Evolutionary conservation across 2,888 invertebrate species (phyloP).

Genomic region (Yponomeuta plumbellus): DNA sequence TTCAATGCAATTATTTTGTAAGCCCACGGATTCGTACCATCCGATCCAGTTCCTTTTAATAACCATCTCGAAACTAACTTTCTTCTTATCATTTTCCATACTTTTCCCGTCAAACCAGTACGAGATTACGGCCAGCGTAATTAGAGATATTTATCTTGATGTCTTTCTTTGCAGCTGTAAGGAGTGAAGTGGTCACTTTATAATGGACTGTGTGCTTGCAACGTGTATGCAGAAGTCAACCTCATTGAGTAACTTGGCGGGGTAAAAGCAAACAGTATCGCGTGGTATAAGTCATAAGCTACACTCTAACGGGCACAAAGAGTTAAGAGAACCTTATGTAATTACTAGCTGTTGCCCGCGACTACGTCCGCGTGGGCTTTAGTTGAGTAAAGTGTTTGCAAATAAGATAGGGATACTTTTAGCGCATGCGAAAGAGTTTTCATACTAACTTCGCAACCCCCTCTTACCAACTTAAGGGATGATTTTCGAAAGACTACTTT

Average conservation of each 20-base stretch:
- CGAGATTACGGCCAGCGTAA: background rate
- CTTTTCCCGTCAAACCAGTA: constrained; percentile 21
- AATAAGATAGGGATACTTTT: too few species aligned
- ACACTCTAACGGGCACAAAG: too few species aligned
- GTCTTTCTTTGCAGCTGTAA: background rate
- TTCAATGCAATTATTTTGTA: background rate
- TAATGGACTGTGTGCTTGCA: background rate
- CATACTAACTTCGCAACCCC: too few species aligned
- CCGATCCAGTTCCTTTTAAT: constrained; percentile 6
- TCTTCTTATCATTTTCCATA: constrained; percentile 18
- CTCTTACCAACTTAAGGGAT: too few species aligned
- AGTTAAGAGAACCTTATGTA: too few species aligned
- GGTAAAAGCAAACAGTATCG: background rate
- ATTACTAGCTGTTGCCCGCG: too few species aligned
- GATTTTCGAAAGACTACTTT: too few species aligned
- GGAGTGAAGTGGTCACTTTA: background rate
- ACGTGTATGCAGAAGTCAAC: background rate
- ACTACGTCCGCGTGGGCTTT: too few species aligned
- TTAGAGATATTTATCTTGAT: constrained; percentile 13
- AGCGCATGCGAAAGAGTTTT: too few species aligned
- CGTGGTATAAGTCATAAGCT: background rate
- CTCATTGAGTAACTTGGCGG: background rate
- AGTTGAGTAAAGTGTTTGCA: too few species aligned
- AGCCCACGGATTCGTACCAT: background rate
- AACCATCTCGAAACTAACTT: background rate